phyloP scores from a whole-genome alignment of 1,140 invertebrate genomes.

The Atta colombica region DNA sequence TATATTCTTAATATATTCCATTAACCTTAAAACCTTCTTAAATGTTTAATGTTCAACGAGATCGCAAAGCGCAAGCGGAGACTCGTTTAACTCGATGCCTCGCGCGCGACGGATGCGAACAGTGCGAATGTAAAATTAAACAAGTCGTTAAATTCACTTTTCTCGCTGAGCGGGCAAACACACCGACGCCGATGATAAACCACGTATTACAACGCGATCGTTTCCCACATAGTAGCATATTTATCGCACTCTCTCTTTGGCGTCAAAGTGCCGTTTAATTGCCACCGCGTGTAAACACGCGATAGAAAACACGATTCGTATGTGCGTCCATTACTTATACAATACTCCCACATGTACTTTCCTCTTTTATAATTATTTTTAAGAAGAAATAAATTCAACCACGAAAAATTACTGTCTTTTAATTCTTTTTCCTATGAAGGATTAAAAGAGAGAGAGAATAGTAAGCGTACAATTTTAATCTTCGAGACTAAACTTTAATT shows the following conservation, averaged over 20 bases:
- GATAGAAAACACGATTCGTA: neutral
- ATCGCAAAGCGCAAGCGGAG: neutral
- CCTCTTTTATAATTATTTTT: neutral
- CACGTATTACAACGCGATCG: slow-evolving; percentile 36
- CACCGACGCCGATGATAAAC: slow-evolving; percentile 51
- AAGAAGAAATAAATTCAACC: neutral
- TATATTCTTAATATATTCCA: too few species aligned
- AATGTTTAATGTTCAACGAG: neutral
- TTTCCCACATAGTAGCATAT: slow-evolving; percentile 26
- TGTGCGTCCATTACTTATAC: slow-evolving; percentile 14
- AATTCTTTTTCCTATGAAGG: neutral
- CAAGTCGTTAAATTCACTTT: slow-evolving; percentile 57
- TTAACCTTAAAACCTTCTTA: too few species aligned
- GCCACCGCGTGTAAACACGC: slow-evolving; percentile 36
- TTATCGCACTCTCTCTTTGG: slow-evolving; percentile 38
- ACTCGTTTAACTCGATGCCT: neutral
- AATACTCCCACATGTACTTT: neutral
- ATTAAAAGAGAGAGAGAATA: neutral
- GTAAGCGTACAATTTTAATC: neutral
- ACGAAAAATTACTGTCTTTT: neutral
- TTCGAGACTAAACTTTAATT: neutral
- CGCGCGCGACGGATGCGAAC: neutral
- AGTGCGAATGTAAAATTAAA: slow-evolving; percentile 43
- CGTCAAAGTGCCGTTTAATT: slow-evolving; percentile 45
- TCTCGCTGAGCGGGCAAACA: slow-evolving; percentile 36